phyloP scores from a whole-genome alignment of 2,797 vertebrate species.

The Pangasius djambal region DNA sequence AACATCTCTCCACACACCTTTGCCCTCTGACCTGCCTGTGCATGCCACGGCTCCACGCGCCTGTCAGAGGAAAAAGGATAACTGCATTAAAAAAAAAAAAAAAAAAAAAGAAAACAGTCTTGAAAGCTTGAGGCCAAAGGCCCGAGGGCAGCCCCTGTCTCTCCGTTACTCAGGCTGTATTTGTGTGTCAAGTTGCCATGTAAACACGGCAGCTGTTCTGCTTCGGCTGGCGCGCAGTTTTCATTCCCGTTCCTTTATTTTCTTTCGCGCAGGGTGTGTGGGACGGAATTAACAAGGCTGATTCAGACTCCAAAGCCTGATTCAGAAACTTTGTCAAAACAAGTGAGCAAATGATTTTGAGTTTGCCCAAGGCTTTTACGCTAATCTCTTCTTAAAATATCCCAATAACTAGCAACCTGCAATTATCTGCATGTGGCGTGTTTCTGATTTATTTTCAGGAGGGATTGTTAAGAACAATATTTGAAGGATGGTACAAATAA shows the following conservation, averaged over 20 bases:
- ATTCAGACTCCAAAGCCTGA: conserved; percentile 43
- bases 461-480: background rate
- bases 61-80: conserved; percentile 68
- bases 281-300: conserved; percentile 59
- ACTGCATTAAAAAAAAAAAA: conserved; percentile 65
- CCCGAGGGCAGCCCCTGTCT: conserved; percentile 57
- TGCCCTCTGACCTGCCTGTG: conserved; percentile 62
- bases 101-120: conserved; percentile 61
- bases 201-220: conserved; percentile 79
- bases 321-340: conserved; percentile 57
- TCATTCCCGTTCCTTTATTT: conserved; percentile 69
- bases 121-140: conserved; percentile 40
- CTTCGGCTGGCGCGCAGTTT: conserved; percentile 60
- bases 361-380: conserved; percentile 40
- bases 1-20: conserved; percentile 16
- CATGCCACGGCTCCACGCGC: conserved; percentile 58
- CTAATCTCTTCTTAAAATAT: conserved; percentile 28
- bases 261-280: conserved; percentile 61
- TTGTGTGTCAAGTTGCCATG: conserved; percentile 82
- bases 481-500: background rate
- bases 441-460: background rate
- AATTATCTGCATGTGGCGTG: background rate
- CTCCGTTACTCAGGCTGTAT: conserved; percentile 75
- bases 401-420: conserved; percentile 5
- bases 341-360: conserved; percentile 49